Evolutionary conservation across 2,888 invertebrate species (phyloP).

Genomic region (Nomada flava): DNA sequence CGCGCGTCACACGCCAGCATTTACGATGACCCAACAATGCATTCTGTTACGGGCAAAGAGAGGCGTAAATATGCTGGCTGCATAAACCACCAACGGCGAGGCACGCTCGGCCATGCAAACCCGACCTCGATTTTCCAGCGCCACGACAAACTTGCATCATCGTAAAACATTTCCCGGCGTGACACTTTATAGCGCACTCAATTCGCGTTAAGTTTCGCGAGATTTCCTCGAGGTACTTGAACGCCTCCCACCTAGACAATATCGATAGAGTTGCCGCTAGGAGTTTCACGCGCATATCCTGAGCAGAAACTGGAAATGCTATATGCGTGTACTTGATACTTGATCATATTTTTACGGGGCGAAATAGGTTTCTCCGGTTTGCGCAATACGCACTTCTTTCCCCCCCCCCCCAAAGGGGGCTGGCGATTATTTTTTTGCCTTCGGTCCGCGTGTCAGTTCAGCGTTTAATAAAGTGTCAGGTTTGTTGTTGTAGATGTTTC

Average conservation of each 20-base stretch:
- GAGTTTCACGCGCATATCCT: neutral
- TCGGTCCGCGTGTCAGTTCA: neutral
- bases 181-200: constrained; percentile 56
- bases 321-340: neutral
- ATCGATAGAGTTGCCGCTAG: neutral
- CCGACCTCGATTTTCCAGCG: constrained; percentile 69
- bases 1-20: constrained; percentile 59
- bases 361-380: neutral
- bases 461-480: neutral
- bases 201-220: constrained; percentile 51
- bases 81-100: constrained; percentile 72
- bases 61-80: constrained; percentile 73
- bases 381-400: neutral
- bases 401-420: too few relatives aligned
- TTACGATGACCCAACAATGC: constrained; percentile 65
- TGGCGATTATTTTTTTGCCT: too few relatives aligned
- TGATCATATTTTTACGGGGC: neutral
- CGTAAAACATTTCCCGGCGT: constrained; percentile 50
- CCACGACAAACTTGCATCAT: constrained; percentile 56
- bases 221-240: constrained; percentile 50
- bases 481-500: too few relatives aligned
- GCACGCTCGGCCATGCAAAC: constrained; percentile 66
- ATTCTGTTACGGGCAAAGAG: constrained; percentile 67
- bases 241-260: constrained; percentile 26
- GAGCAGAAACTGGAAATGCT: neutral